Evolutionary conservation across 2,113 vertebrate species (phyloP).

Genomic region (Caloenas nicobarica): DNA sequence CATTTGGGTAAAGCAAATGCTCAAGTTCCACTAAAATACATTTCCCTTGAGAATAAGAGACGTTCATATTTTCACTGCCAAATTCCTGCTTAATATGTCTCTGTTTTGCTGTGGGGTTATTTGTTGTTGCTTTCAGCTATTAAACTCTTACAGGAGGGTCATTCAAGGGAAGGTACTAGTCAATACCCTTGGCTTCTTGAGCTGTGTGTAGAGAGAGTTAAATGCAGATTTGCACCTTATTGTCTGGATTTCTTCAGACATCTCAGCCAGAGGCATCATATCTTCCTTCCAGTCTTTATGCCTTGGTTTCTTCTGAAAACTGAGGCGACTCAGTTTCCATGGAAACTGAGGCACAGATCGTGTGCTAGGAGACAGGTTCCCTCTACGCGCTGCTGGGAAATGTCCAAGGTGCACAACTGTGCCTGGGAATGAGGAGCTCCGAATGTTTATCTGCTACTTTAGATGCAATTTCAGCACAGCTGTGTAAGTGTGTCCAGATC

Average conservation of each 20-base stretch:
- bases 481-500: conserved; percentile 24
- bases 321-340: conserved; percentile 41
- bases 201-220: neutral
- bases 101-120: neutral
- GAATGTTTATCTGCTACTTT: conserved; percentile 43
- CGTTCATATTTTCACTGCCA: neutral
- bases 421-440: conserved; percentile 6
- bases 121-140: neutral
- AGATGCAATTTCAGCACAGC: conserved; percentile 43
- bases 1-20: neutral
- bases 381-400: neutral
- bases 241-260: neutral
- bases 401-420: conserved; percentile 35
- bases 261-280: neutral
- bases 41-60: neutral
- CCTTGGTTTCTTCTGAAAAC: neutral
- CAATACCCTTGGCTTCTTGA: neutral
- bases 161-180: neutral
- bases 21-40: neutral
- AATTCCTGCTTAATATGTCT: neutral
- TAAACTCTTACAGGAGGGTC: neutral
- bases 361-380: conserved; percentile 29
- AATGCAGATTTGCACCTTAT: neutral
- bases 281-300: neutral
- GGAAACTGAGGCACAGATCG: conserved; percentile 64